Base-by-base conservation (phyloP, 2,113 vertebrate species). In the Lota lota region DNA sequence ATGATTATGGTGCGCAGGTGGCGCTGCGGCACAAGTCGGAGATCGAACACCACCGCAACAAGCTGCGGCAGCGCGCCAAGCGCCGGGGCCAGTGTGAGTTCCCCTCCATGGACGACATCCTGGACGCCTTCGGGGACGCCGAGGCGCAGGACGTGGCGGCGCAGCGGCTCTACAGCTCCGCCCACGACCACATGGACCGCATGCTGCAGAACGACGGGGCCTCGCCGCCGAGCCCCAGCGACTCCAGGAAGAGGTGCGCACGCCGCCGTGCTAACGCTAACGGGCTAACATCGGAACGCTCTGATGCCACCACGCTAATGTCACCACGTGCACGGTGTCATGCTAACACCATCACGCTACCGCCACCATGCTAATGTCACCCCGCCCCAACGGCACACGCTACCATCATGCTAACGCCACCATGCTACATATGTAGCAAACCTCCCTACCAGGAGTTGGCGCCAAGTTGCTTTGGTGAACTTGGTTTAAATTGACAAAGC, bases 1-100 rank as follows among this genome's bases (percentile, higher is more conserved):
- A 14, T 10, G 40, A 14, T 10, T 1, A 1, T 11, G 10, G 7
- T 47, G 7, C 40, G 6, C 93, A 98, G 83, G 96, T 96, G 10
- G 97, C 95, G 0, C 90, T 99, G 67, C 93, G 96, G 74, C 96
- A 98, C 75, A 99, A 99, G 85, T 98, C 97, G 0, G 97, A 99
- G 92, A 99, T 99, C 0, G 97, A 98, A 75, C 96, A 98, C 62
- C 96, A 98, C 67, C 91, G 97, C 67, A 99, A 98, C 85, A 98
- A 99, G 86, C 96, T 98, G 53, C 93, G 96, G 2, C 95, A 97
- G 73, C 95, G 96, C 0, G 96, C 96, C 59, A 99, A 98, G 87
- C 93, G 97, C 68, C 94, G 95, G 63, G 96, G 96, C 2, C 96
- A 98, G 81, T 98, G 97, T 0, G 97, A 99, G 57, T 99, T 98